Conservation (phyloP, 2,888 invertebrate genomes). For the Theretra japonica region DNA sequence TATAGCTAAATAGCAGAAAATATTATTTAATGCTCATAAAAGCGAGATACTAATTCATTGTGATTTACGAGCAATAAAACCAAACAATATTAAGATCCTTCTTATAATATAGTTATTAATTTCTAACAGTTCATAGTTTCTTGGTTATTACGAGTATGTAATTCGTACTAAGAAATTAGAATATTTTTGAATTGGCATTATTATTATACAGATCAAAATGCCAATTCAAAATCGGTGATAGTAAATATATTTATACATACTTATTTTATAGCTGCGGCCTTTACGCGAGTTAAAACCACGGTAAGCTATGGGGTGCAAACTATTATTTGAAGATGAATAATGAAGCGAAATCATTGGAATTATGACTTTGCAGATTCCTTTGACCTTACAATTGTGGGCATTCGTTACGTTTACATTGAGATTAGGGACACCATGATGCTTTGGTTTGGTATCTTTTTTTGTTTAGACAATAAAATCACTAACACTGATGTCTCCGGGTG, state of each 20-base stretch:
- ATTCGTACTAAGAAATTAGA: too few relatives aligned
- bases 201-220: neutral
- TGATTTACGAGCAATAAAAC: too few relatives aligned
- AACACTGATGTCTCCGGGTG: neutral
- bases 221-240: constrained; percentile 8
- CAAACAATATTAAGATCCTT: too few relatives aligned
- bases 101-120: neutral
- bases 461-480: neutral
- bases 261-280: constrained; percentile 47
- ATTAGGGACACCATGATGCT: constrained; percentile 11
- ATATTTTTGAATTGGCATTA: neutral
- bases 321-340: constrained; percentile 82
- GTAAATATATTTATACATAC: constrained; percentile 31
- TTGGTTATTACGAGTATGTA: too few relatives aligned
- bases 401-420: constrained; percentile 44
- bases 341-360: constrained; percentile 74
- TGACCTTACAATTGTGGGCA: constrained; percentile 57
- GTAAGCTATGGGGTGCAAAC: constrained; percentile 81
- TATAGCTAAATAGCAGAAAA: too few relatives aligned
- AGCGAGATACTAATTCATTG: too few relatives aligned
- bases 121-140: too few relatives aligned
- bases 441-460: neutral
- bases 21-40: too few relatives aligned
- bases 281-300: constrained; percentile 58
- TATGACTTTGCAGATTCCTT: constrained; percentile 80